phyloP scores from a whole-genome alignment of 2,888 invertebrate species.

The Caenorhabditis auriculariae region DNA sequence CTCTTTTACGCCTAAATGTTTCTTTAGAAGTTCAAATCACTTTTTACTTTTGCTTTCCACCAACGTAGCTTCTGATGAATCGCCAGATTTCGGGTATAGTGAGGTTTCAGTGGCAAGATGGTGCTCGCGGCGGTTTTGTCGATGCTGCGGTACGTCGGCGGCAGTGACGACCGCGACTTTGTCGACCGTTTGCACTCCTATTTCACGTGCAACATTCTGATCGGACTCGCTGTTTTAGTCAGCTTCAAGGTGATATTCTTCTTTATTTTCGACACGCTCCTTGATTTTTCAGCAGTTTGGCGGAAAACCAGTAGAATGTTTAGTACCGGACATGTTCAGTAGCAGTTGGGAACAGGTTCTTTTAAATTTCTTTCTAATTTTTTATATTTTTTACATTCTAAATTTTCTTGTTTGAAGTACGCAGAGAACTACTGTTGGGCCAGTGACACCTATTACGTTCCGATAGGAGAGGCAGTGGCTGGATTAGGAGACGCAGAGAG shows the following conservation, averaged over 20 bases:
- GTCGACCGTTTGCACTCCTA: conserved; percentile 60
- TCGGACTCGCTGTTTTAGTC: conserved; percentile 57
- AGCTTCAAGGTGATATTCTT: conserved; percentile 55
- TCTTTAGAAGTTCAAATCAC: no score
- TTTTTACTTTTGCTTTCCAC: no score
- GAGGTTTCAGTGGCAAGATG: conserved; percentile 28
- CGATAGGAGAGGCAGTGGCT: conserved; percentile 49
- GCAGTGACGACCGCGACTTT: conserved; percentile 60
- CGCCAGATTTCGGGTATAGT: no score
- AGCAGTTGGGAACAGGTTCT: conserved; percentile 57
- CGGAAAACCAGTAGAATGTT: conserved; percentile 60
- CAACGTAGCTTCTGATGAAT: no score
- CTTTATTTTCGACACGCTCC: neutral
- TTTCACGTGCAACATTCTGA: conserved; percentile 60
- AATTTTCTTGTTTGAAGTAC: no score
- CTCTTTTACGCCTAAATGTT: no score
- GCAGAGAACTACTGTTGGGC: conserved; percentile 62
- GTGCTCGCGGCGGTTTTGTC: conserved; percentile 58
- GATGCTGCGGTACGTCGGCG: conserved; percentile 61
- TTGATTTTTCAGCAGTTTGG: conserved; percentile 56
- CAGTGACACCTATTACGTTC: conserved; percentile 58
- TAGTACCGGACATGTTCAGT: conserved; percentile 59
- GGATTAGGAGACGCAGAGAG: conserved; percentile 45
- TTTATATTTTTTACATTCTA: no score
- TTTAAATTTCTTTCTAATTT: no score